These are phyloP conservation scores for Corapipo altera DNA, from an alignment of 2,113 vertebrate genomes.

Conservation along the genomic window DNA sequence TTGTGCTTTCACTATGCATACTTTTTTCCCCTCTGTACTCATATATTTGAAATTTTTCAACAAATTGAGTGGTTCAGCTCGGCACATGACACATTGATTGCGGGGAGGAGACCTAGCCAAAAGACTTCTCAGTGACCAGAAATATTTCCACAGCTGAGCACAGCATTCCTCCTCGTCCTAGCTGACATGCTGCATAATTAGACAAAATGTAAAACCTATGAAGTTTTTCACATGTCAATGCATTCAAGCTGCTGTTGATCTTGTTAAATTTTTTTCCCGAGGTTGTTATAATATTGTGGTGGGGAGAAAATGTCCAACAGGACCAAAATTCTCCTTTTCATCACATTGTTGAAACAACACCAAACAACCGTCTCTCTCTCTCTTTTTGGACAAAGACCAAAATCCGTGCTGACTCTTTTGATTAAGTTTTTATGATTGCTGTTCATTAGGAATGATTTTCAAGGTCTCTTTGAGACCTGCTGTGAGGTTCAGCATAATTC, in stretches of 20 bases:
- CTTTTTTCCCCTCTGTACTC: not conserved
- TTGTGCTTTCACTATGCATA: not conserved
- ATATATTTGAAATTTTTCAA: not conserved
- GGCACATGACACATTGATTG: not conserved
- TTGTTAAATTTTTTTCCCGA: not conserved
- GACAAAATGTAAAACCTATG: not conserved
- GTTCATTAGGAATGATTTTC: not conserved
- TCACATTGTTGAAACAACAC: not conserved
- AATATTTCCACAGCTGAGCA: not conserved
- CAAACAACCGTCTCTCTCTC: not conserved
- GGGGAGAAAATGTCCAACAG: not conserved
- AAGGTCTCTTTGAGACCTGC: not conserved
- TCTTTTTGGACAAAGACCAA: not conserved
- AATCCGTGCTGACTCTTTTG: not conserved
- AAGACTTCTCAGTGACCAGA: not conserved
- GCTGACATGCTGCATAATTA: not conserved
- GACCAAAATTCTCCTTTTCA: not conserved
- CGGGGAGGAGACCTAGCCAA: not conserved
- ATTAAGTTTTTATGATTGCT: not conserved
- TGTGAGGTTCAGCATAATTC: not conserved
- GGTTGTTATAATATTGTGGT: not conserved
- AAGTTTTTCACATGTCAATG: not conserved
- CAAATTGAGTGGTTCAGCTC: not conserved
- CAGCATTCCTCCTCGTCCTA: not conserved
- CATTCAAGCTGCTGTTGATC: not conserved